Evolutionary conservation across 2,888 invertebrate species (phyloP).

Genomic region (Pristionchus maxplancki): DNA sequence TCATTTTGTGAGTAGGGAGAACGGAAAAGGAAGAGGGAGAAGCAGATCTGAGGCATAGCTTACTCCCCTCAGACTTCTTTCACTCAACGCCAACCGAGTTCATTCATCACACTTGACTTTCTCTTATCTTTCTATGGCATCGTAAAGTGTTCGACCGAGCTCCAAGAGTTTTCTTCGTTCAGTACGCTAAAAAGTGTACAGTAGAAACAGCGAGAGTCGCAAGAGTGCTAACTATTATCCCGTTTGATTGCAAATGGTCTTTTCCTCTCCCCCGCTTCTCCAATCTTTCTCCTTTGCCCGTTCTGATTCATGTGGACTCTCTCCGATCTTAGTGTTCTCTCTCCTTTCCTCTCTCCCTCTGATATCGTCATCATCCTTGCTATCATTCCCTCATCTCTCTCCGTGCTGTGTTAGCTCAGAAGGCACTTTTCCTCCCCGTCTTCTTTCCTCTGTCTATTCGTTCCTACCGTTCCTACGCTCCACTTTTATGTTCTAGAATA

Average conservation of each 20-base stretch:
- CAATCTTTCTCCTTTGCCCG: background rate
- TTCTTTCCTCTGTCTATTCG: background rate
- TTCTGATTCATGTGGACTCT: background rate
- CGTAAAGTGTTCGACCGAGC: background rate
- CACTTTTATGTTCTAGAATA: too few relatives aligned
- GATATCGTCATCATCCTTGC: constrained; percentile 29
- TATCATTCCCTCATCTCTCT: constrained; percentile 32
- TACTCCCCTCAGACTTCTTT: background rate
- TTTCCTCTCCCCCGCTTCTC: background rate
- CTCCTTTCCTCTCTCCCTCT: background rate
- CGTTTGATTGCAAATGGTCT: background rate
- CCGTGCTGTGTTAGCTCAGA: constrained; percentile 4
- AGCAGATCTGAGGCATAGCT: constrained; percentile 2
- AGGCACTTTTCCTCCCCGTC: background rate
- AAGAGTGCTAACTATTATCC: background rate
- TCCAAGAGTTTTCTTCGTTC: background rate
- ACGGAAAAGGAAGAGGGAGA: background rate
- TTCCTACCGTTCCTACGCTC: background rate
- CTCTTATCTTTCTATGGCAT: background rate
- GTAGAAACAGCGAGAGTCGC: background rate
- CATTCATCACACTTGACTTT: background rate
- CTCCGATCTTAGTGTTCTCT: background rate
- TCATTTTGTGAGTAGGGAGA: constrained; percentile 13
- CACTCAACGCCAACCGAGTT: constrained; percentile 1
- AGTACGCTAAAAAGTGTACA: background rate